phyloP scores from a whole-genome alignment of 2,888 invertebrate genomes.

The Sclerodermus sp. region DNA sequence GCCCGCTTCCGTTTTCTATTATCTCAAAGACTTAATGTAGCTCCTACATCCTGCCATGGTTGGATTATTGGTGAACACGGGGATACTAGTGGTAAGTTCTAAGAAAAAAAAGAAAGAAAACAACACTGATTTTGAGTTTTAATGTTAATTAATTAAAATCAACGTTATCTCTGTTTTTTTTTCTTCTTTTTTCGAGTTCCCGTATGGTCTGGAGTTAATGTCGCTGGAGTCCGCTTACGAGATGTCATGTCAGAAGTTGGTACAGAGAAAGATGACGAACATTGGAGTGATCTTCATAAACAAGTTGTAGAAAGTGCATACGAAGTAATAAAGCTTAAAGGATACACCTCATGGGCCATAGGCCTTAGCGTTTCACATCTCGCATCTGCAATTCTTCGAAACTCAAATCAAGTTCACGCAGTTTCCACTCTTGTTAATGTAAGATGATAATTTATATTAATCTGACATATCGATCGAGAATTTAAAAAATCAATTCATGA shows the following conservation, averaged over 20 bases:
- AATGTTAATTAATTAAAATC: too few relatives aligned
- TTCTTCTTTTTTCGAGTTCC: slow-evolving; percentile 65
- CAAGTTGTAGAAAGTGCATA: slow-evolving; percentile 86
- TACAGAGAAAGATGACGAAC: slow-evolving; percentile 71
- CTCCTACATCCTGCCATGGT: slow-evolving; percentile 84
- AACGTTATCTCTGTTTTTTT: neutral
- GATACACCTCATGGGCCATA: slow-evolving; percentile 91
- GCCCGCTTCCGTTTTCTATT: slow-evolving; percentile 87
- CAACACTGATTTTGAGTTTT: too few relatives aligned
- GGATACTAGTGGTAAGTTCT: slow-evolving; percentile 75
- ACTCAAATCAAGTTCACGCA: slow-evolving; percentile 75
- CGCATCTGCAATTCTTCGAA: slow-evolving; percentile 71
- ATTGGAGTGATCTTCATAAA: slow-evolving; percentile 78
- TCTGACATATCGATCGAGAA: neutral
- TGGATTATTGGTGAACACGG: slow-evolving; percentile 96
- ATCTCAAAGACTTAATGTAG: slow-evolving; percentile 78
- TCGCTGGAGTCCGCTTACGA: slow-evolving; percentile 82
- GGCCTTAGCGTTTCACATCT: slow-evolving; percentile 77
- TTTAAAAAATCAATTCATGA: neutral
- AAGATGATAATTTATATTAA: slow-evolving; percentile 46
- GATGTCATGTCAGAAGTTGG: slow-evolving; percentile 79
- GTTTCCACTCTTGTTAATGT: slow-evolving; percentile 80
- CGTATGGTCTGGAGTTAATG: slow-evolving; percentile 92
- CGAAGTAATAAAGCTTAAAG: slow-evolving; percentile 84
- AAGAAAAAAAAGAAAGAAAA: neutral